Evolutionary conservation across 2,797 vertebrate genomes (phyloP), one percentile per base, ranked within the genome.

Genomic region (Tachyglossus aculeatus): DNA sequence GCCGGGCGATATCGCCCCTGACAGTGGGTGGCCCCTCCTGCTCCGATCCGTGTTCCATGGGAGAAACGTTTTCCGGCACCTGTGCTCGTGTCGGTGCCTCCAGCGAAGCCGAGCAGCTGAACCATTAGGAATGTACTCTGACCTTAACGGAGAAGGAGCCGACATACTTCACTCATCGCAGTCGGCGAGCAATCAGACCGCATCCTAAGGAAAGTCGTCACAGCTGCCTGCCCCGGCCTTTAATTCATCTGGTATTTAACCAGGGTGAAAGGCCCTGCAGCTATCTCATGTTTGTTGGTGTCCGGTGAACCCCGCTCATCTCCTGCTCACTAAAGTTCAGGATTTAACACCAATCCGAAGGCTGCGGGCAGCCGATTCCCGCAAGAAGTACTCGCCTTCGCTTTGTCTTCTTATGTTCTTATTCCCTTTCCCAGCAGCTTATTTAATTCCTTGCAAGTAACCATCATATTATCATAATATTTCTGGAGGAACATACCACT

Each of bases 171-270:
- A 92, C 87, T 94, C 90, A 90, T 40, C 83, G 89, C 70, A 86
- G 73, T 88, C 87, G 71, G 38, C 74, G 81, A 89, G 87, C 86
- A 89, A 91, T 90, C 90, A 89, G 81, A 85, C 2, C 34, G 85
- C 90, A 90, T 89, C 87, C 86, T 67, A 62, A 86, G 93, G 92
- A 93, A 91, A 91, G 93, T 92, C 90, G 87, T 90, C 87, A 86
- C 84, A 89, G 92, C 91, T 90, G 45, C 88, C 83, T 86, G 88
- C 90, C 85, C 76, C 63, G 67, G 89, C 89, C 88, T 91, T 91
- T 92, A 90, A 89, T 91, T 93, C 89, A 89, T 91, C 90, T 93
- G 92, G 83, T 93, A 88, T 93, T 93, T 92, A 91, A 87, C 86
- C 83, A 84, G 85, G 78, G 86, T 89, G 88, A 93, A 86, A 87